Evolutionary conservation across 2,888 invertebrate species (phyloP), one percentile per base, ranked within the genome.

Genomic region (Heteropelma amictum): DNA sequence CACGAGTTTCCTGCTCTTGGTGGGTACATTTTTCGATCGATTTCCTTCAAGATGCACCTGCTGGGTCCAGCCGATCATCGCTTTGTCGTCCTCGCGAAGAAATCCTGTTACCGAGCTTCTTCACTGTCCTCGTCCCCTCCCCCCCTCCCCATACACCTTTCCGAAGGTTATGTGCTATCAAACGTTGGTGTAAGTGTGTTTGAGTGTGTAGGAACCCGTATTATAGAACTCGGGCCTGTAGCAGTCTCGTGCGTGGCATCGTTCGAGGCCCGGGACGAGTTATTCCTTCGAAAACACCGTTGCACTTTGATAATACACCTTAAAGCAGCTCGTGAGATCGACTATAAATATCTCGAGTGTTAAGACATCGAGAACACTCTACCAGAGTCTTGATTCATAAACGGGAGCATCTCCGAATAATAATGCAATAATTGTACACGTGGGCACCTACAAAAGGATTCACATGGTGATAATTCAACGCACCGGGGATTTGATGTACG

Each of bases 391-490:
- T 45, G 60, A n/a, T 58, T 68, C 58, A 53, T 65, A 64, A 74
- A 74, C 74, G 70, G 54, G 74, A 74, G 70, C 74, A 74, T 74
- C 70, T 70, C 70, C 70, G 74, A 70, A 74, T 74, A 74, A 74
- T 74, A 70, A 74, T 60, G 64, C 65, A 65, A 74, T 70, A 60
- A 74, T 74, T 60, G 65, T 51, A 51, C 21, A 51, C 61, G 63
- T 53, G 19, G 28, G 12, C 33, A 21, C n/a, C 14, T 26, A 38
- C 47, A 38, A 70, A 70, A 53, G 64, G 60, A 53, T 74, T 70
- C 65, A 47, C 74, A 65, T 69, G 58, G 73, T 35, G 64, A 74
- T 74, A 58, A 69, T 64, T 69, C 53, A 47, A 47, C 17, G 35
- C 12, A 28, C 38, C n/a, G 33, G 17, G 30, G n/a, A 35, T 54